Base-by-base conservation (phyloP, 2,888 invertebrate species). In the Drosophila cognata region DNA sequence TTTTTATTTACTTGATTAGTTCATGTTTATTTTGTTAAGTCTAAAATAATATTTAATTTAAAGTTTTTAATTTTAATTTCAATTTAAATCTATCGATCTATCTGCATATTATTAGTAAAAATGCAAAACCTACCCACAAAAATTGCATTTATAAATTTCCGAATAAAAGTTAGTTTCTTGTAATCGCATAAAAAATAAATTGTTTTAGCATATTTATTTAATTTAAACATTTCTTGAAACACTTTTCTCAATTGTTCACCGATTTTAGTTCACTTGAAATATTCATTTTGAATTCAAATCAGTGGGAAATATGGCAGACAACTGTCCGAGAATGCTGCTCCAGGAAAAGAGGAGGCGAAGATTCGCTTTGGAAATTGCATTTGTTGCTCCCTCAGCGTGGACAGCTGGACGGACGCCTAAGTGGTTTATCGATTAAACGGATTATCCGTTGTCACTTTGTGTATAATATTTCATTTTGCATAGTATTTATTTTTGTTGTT, bases 401-500 rank as follows among this genome's bases (percentile, higher is more conserved):
- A 16, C 5, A 11, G 31, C 68, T 33, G 67, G 48, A 56, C 51
- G 48, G 48, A 56, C 51, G 48, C 53, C 56, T 28, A 56, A 43
- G 29, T 61, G 65, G 56, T 53, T 71, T 75, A 77, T 77, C 75
- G 75, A 77, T 79, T 77, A 65, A 57, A 38, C 50, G 60, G 31
- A 38, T 66, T 60, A 48, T 38, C 57, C 48, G 58, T 46, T 50
- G 51, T 18, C 18, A 55, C 28, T 7, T 53, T 33, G 53, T 48
- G n/a, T 35, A 4, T 55, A n/a, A 28, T 29, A 16, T 52, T 21
- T 52, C 5, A 6, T n/a, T 52, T 50, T 50, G 28, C 50, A 21
- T 46, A 21, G 29, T 13, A 18, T 29, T n/a, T 4, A 4, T n/a
- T 53, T 60, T 21, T 7, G n/a, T 0, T 51, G 28, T 13, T 13